Conservation (phyloP, 2,797 vertebrate species). For the Schizopygopsis malacanthus region DNA sequence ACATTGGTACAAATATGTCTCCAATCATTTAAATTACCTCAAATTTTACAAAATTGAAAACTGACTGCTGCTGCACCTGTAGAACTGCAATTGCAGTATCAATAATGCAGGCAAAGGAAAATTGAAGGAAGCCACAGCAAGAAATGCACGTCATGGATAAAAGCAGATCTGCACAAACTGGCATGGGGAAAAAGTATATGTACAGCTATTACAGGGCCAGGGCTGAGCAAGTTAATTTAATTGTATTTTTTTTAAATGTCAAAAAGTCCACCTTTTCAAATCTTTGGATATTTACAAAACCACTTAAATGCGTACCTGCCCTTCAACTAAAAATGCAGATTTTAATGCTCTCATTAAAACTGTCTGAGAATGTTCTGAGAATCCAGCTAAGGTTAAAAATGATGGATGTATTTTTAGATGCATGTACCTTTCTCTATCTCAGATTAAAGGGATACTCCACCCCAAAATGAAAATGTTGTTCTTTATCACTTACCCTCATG, state of each 20-base stretch:
- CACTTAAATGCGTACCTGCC: slow-evolving; percentile 16
- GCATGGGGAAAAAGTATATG: background rate
- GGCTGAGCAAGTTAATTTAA: background rate
- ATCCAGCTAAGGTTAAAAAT: background rate
- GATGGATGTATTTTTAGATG: background rate
- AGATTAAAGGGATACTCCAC: background rate
- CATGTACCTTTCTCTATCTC: background rate
- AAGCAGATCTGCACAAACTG: background rate
- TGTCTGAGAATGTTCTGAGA: background rate
- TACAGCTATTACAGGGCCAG: background rate
- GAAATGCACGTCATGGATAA: background rate
- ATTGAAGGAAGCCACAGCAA: background rate
- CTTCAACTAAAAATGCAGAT: slow-evolving; percentile 16
- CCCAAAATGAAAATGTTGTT: no score
- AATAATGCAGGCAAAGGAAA: slow-evolving; percentile 11
- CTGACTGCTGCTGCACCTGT: background rate
- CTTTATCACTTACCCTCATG: no score
- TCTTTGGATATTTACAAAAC: slow-evolving; percentile 20
- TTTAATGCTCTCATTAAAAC: background rate
- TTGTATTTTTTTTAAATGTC: slow-evolving; percentile 44
- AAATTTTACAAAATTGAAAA: background rate
- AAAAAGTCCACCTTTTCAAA: slow-evolving; percentile 34
- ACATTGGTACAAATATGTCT: background rate
- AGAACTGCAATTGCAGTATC: background rate
- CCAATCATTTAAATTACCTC: slow-evolving; percentile 5